Conservation (phyloP, 2,797 vertebrate genomes). For the Melanotaenia parkinsoni region DNA sequence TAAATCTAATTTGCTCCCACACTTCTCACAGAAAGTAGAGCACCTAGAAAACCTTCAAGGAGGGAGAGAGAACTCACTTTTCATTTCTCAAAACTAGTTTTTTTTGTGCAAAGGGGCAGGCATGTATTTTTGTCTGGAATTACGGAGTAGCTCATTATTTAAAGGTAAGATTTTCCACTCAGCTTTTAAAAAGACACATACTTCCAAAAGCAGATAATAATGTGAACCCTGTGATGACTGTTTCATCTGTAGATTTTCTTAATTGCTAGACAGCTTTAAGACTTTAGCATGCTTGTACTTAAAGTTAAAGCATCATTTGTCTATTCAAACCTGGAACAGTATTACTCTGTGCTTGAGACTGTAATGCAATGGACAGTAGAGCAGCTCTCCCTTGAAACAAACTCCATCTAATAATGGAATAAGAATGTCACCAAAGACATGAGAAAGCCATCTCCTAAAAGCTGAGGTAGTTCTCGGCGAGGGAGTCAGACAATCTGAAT, state of each 20-base stretch:
- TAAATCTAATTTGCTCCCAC: conserved; percentile 34
- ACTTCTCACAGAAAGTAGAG: conserved; percentile 19
- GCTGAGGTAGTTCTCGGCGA: conserved; percentile 35
- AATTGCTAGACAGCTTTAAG: neutral
- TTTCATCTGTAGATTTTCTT: conserved; percentile 12
- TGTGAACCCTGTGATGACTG: conserved; percentile 11
- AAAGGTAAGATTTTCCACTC: neutral
- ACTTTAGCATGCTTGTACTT: neutral
- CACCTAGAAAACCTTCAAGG: conserved; percentile 24
- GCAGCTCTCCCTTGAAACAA: conserved; percentile 30
- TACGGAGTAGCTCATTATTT: conserved; percentile 5
- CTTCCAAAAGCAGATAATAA: conserved; percentile 10
- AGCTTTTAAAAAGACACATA: conserved; percentile 22
- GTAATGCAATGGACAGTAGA: conserved; percentile 27
- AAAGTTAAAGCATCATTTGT: conserved; percentile 41
- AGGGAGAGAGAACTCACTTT: conserved; percentile 8
- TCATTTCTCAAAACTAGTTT: conserved; percentile 36
- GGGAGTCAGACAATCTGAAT: conserved; percentile 35
- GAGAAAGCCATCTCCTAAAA: conserved; percentile 73
- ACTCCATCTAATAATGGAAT: conserved; percentile 63
- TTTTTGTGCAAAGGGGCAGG: conserved; percentile 4
- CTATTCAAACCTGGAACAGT: conserved; percentile 15
- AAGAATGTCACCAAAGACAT: conserved; percentile 60
- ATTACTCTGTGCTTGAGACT: conserved; percentile 16
- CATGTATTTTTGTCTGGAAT: conserved; percentile 30